A percentile compares a stretch with the other conserved stretches of the same genome.
Evolutionary conservation across 2,113 vertebrate species (phyloP).

Genomic region (Erinaceus europaeus): DNA sequence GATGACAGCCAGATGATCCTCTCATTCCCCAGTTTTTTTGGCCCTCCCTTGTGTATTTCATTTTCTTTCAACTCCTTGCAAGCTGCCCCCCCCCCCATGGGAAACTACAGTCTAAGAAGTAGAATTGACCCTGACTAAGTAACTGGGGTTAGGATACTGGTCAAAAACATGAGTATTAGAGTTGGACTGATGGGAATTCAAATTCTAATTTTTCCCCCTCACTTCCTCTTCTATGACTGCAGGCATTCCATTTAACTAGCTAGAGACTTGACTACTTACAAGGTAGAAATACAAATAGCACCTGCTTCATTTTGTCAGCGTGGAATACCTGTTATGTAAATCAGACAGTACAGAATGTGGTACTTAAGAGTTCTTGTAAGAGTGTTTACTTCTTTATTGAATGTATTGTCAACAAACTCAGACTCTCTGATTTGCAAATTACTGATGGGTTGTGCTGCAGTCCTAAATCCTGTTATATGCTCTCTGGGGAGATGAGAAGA

Average conservation of each 20-base stretch:
- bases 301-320: neutral
- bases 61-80: neutral
- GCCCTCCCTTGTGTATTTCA: neutral
- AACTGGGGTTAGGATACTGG: neutral
- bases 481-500: neutral
- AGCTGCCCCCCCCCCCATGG: neutral
- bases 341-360: neutral
- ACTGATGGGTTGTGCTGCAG: fast-evolving
- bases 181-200: neutral
- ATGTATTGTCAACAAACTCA: neutral
- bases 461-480: neutral
- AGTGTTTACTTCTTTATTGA: neutral
- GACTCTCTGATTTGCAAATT: neutral
- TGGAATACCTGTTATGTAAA: neutral
- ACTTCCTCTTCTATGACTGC: neutral
- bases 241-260: neutral
- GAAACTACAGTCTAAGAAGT: neutral
- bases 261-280: neutral
- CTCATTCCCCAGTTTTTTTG: neutral
- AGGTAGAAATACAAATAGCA: neutral
- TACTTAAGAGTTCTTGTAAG: neutral
- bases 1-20: neutral
- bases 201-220: neutral
- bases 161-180: neutral
- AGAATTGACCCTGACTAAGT: neutral